Conservation (phyloP, 1,140 invertebrate genomes). For the Orchestia grillus region DNA sequence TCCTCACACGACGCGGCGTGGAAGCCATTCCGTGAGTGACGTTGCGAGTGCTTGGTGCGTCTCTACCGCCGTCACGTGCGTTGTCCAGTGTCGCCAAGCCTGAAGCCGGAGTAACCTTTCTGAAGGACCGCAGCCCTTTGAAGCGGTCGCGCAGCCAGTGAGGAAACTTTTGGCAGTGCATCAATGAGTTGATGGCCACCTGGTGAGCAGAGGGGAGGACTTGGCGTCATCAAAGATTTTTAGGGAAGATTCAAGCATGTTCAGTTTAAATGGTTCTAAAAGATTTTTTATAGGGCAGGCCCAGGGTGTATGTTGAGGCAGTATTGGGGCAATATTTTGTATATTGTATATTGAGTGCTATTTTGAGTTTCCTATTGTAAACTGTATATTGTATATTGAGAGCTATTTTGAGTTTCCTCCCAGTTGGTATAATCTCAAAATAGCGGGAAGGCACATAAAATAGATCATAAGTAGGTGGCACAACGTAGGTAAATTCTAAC, state of each 20-base stretch:
- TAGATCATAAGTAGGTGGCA: no score
- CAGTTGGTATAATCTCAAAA: no score
- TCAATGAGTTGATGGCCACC: not conserved
- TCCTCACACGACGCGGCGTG: not conserved
- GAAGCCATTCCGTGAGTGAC: not conserved
- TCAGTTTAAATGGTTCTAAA: not conserved
- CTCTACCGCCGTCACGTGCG: not conserved
- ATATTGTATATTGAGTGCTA: no score
- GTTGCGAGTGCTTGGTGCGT: not conserved
- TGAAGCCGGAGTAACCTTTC: not conserved
- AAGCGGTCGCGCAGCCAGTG: not conserved
- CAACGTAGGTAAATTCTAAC: no score
- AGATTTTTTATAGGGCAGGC: not conserved
- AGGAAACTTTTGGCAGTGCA: conserved; percentile 48
- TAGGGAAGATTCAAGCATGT: not conserved
- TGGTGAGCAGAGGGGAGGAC: not conserved
- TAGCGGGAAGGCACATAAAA: no score
- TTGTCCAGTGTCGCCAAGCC: not conserved
- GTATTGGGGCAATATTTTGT: no score
- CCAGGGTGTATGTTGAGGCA: no score
- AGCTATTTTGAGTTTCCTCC: no score
- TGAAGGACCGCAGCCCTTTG: not conserved
- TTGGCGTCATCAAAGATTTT: not conserved
- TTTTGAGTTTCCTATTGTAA: no score
- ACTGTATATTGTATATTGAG: no score